These are phyloP conservation scores for Corvus hawaiiensis DNA, from an alignment of 2,113 vertebrate genomes.

Conservation along the genomic window DNA sequence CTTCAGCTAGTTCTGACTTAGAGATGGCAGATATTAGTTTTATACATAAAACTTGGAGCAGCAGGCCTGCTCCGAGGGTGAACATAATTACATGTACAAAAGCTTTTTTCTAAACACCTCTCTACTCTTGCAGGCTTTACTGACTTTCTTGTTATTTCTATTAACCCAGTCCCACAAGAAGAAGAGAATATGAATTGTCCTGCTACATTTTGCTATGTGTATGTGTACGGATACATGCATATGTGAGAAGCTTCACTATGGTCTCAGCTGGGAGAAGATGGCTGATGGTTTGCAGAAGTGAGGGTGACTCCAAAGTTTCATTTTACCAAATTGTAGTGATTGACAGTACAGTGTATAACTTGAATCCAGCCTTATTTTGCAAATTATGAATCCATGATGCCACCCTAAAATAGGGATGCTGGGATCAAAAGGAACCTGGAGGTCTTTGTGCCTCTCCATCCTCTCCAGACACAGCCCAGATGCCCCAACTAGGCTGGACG, in stretches of 20 bases:
- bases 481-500: background rate
- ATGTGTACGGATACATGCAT: background rate
- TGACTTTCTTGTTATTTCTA: background rate
- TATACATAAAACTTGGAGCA: background rate
- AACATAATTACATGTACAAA: accelerated
- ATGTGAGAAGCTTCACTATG: background rate
- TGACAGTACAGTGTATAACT: background rate
- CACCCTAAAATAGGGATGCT: background rate
- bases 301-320: background rate
- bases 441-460: background rate
- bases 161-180: background rate
- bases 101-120: background rate
- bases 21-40: background rate
- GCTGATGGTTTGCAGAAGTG: background rate
- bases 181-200: background rate
- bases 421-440: background rate
- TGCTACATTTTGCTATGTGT: background rate
- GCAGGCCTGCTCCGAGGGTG: background rate
- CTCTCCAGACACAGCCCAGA: background rate
- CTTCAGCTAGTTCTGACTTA: background rate
- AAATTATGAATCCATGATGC: accelerated
- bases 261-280: background rate
- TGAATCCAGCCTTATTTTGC: background rate
- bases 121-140: background rate
- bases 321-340: background rate